Evolutionary conservation across 2,113 vertebrate genomes (phyloP).

Genomic region (Carassius auratus): DNA sequence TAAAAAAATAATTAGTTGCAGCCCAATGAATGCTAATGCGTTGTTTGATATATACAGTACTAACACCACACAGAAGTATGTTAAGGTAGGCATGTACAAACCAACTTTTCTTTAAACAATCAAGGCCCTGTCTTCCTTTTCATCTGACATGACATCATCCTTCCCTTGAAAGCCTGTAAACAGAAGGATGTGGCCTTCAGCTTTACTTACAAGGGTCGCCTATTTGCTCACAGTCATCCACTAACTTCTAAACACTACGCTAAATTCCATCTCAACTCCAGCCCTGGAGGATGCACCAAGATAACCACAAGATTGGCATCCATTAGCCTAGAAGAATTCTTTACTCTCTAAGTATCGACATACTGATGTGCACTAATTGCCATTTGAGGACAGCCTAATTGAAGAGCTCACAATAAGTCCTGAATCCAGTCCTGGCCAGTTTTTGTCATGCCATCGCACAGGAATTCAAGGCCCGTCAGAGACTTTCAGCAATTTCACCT

Average conservation of each 20-base stretch:
- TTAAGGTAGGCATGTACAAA: constrained; percentile 3
- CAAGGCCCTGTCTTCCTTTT: constrained; percentile 25
- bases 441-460: neutral
- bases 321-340: neutral
- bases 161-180: constrained; percentile 21
- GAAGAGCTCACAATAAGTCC: neutral
- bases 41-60: neutral
- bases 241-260: neutral
- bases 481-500: too few species aligned
- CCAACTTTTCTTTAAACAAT: constrained; percentile 20
- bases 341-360: neutral
- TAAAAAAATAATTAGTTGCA: neutral
- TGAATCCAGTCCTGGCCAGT: neutral
- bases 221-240: neutral
- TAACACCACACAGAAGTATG: neutral
- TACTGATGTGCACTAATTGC: neutral
- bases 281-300: neutral
- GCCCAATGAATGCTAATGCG: neutral
- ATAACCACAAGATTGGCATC: neutral
- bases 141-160: constrained; percentile 17
- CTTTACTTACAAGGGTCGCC: constrained; percentile 6
- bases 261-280: neutral
- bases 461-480: neutral
- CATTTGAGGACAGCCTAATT: neutral
- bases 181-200: constrained; percentile 25